These are phyloP conservation scores for Thryonomys swinderianus DNA, from an alignment of 2,113 vertebrate genomes.

Conservation along the genomic window DNA sequence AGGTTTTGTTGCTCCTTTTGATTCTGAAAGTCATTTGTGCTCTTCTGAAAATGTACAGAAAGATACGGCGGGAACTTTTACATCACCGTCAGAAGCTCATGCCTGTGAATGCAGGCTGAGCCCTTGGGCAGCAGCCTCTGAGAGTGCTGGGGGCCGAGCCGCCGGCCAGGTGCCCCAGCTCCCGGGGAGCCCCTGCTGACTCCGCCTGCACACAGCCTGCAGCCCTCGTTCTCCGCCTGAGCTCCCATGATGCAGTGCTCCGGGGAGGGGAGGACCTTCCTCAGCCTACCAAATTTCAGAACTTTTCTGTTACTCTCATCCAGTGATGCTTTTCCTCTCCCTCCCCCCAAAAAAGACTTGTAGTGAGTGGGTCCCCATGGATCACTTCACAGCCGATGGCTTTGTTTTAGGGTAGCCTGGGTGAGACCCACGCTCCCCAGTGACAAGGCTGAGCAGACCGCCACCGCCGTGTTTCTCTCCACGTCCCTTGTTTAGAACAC, in stretches of 20 bases:
- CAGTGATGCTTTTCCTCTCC: not conserved
- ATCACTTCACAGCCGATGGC: not conserved
- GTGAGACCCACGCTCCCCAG: not conserved
- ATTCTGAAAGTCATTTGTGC: not conserved
- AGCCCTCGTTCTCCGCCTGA: not conserved
- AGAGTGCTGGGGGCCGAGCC: too few species aligned
- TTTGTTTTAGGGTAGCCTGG: not conserved
- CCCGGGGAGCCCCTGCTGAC: not conserved
- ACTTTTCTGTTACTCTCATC: not conserved
- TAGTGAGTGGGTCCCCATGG: too few species aligned
- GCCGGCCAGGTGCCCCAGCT: too few species aligned
- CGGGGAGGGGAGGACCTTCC: not conserved
- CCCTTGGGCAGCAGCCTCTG: not conserved
- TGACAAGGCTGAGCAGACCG: rapidly evolving
- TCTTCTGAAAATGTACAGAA: not conserved
- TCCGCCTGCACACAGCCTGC: not conserved
- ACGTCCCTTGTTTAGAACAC: not conserved
- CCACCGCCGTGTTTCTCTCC: not conserved
- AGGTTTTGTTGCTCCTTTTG: not conserved
- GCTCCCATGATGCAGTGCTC: not conserved
- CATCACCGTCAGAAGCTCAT: not conserved
- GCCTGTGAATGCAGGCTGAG: not conserved
- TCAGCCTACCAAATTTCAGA: not conserved
- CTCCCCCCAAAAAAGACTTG: not conserved
- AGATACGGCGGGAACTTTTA: not conserved